Conservation (phyloP, 2,113 vertebrate species). For the Arothron firmamentum region DNA sequence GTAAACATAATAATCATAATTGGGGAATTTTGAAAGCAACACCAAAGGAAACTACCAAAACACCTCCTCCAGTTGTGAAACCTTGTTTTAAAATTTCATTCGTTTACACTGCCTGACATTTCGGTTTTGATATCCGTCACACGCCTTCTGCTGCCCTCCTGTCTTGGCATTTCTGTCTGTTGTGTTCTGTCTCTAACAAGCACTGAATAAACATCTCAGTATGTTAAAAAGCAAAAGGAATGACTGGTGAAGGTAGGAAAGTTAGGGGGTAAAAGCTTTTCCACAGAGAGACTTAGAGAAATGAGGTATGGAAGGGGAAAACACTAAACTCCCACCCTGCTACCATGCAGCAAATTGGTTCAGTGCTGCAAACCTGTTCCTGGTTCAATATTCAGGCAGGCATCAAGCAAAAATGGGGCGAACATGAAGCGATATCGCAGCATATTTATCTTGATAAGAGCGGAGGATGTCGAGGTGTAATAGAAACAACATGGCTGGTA, state of each 20-base stretch:
- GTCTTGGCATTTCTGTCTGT: conserved; percentile 27
- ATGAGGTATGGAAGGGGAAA: conserved; percentile 7
- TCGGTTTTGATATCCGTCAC: conserved; percentile 25
- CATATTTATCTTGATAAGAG: conserved; percentile 66
- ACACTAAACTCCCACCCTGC: conserved; percentile 41
- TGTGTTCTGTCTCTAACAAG: conserved; percentile 46
- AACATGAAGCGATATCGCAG: conserved; percentile 68
- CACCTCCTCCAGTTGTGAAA: conserved; percentile 17
- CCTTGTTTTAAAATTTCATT: neutral
- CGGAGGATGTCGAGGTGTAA: conserved; percentile 64
- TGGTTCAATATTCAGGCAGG: conserved; percentile 47
- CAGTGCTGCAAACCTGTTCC: conserved; percentile 57
- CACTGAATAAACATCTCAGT: conserved; percentile 58
- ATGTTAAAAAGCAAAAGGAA: conserved; percentile 37
- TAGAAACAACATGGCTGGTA: conserved; percentile 67
- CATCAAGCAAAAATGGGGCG: conserved; percentile 50
- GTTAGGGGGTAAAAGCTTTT: conserved; percentile 47
- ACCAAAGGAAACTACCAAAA: conserved; percentile 19
- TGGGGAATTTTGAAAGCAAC: conserved; percentile 3
- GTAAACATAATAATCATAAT: neutral
- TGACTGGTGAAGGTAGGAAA: conserved; percentile 28
- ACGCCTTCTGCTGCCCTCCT: conserved; percentile 39
- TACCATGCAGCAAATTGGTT: conserved; percentile 65
- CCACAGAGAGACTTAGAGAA: conserved; percentile 22
- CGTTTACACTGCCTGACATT: neutral